Base-by-base conservation (phyloP, 2,113 vertebrate species). In the Sterna hirundo region DNA sequence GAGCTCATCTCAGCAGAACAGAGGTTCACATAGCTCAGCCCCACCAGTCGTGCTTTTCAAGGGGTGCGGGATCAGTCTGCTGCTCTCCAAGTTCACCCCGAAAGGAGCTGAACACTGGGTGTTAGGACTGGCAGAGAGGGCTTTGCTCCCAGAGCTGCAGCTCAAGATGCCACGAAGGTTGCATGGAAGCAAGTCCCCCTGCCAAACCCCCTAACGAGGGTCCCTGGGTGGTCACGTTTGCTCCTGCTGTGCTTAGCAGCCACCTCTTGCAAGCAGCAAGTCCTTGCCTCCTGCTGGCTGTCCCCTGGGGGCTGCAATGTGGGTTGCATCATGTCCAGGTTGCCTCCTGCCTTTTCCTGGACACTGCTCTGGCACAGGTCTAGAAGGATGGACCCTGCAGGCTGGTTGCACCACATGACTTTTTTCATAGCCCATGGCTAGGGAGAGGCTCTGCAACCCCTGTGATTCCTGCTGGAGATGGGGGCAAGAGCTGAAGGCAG, bases 31-130 rank as follows among this genome's bases (percentile, higher is more conserved):
- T 4, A 69, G 62, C 71, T 86, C 71, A 65, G 40, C 40, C 57
- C n/a, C 75, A 86, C 3, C 36, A 66, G 40, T 18, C 18, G 27
- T 0, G 0, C 30, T 49, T 26, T 47, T 52, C 30, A 13, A 21
- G 29, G 47, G 34, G n/a, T n/a, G 14, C 16, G 40, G 58, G 62
- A 69, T 40, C 66, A 36, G 27, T 5, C 70, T 87, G 44, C 57
- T 94, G 92, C 71, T 27, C 76, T 88, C 58, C 58, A 46, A 60
- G 29, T 32, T 58, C 52, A 72, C 15, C 23, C 40, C 61, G 49
- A 36, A 90, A 68, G 85, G 61, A 82, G 47, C 34, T 49, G 69
- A 68, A 19, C 11, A 2, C 6, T 13, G 22, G 2, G 11, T 44
- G 34, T n/a, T n/a, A 54, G 74, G 46, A 26, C 51, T 60, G 51